Evolutionary conservation across 92 coral and sea anemone species (phyloP).

Genomic region (Siderastrea siderea): DNA sequence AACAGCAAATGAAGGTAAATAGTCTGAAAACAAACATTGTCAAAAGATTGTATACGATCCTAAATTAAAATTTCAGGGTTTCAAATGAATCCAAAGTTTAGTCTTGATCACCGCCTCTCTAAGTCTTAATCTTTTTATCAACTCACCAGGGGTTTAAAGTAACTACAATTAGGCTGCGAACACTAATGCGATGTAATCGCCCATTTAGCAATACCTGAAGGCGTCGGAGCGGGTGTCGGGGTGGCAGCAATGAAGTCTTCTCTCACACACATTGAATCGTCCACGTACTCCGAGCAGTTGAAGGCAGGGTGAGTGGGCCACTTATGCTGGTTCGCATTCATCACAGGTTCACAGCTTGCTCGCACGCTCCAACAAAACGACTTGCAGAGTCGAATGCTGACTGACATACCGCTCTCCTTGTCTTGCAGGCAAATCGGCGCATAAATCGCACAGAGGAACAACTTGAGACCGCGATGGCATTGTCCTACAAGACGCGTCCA

Average conservation of each 20-base stretch:
- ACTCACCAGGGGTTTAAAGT: too few species aligned
- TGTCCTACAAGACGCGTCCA: constrained; percentile 65
- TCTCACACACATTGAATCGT: constrained; percentile 66
- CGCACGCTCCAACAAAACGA: constrained; percentile 73
- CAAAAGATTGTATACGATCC: background rate
- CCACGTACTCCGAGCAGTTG: constrained; percentile 63
- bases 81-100: background rate
- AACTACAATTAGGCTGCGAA: constrained; percentile 7
- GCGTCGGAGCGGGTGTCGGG: constrained; percentile 6
- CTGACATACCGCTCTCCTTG: background rate
- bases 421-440: constrained; percentile 86
- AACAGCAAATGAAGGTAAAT: background rate
- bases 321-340: constrained; percentile 52
- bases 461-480: constrained; percentile 46
- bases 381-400: constrained; percentile 68
- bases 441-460: constrained; percentile 84
- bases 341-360: constrained; percentile 79
- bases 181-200: constrained; percentile 11
- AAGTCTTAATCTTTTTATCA: background rate
- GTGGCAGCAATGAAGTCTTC: constrained; percentile 25
- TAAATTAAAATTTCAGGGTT: background rate
- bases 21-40: too few species aligned
- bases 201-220: constrained; percentile 26
- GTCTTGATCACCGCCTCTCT: background rate
- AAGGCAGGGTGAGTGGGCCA: constrained; percentile 76